Evolutionary conservation across 2,888 invertebrate species (phyloP), one percentile per base, ranked within the genome.

Genomic region (Dendrolimus pini): DNA sequence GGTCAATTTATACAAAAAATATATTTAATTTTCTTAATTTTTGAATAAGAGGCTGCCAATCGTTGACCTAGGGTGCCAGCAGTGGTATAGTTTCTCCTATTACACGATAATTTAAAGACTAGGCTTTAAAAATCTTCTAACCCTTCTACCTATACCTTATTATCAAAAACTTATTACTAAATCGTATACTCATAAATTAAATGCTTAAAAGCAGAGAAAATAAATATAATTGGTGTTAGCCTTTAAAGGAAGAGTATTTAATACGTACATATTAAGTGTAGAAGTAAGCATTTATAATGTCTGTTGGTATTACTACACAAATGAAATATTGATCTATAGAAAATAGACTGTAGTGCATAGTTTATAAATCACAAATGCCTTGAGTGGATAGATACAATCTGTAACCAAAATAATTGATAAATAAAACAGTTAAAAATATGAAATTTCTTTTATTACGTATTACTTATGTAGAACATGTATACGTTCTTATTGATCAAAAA

Each of bases 261-360:
- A 54, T 60, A 52, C 6, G 0, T 30, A 30, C 30, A 30, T 30
- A 30, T 30, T 61, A 58, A 58, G 56, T 59, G 56, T 60, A 60
- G 58, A 30, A 47, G 47, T 47, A 47, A 47, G 9, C 9, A 47
- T 47, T 10, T 30, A 30, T 30, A 30, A 30, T 47, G 12, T 47
- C 47, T 47, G 47, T 47, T 47, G 6, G 30, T 30, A 30, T 47
- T 2, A 47, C 47, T 10, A 47, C 47, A 47, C 47, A 47, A 14
- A 47, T 47, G 9, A 47, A 47, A 47, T 47, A 47, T 47, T 47
- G 47, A 47, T 47, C 47, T 60, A 63, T 71, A 72, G 68, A 62
- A 64, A 65, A 66, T 76, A 76, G 65, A 63, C 55, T 54, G 70
- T 75, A 78, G 75, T 65, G 64, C 60, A 67, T 75, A 75, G 68